phyloP scores from a whole-genome alignment of 2,113 vertebrate species.

The Cyanoderma ruficeps region DNA sequence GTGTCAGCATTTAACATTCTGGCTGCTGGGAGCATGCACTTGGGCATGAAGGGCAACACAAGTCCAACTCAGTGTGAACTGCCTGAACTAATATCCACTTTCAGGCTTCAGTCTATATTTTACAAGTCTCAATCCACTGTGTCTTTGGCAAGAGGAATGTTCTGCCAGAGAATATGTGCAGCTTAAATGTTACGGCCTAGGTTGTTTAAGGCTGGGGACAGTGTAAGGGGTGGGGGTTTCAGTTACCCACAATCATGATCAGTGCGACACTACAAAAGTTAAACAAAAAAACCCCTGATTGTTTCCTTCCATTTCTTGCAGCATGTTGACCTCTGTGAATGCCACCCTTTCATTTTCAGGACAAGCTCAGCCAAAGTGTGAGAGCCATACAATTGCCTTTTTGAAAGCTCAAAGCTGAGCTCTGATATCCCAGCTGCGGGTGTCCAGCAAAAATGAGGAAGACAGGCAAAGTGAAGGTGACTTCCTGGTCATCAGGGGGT shows the following conservation, averaged over 20 bases:
- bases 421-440: not conserved
- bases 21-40: not conserved
- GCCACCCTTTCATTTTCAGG: not conserved
- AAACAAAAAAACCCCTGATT: rapidly evolving
- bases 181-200: not conserved
- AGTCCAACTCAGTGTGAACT: not conserved
- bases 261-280: not conserved
- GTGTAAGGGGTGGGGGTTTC: not conserved
- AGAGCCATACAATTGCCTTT: not conserved
- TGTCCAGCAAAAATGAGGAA: not conserved
- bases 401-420: not conserved
- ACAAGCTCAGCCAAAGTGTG: not conserved
- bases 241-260: not conserved
- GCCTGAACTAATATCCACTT: not conserved
- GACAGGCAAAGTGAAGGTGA: not conserved
- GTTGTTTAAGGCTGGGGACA: not conserved
- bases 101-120: not conserved
- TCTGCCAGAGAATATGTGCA: not conserved
- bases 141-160: not conserved
- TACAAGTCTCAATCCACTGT: not conserved
- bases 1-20: not conserved
- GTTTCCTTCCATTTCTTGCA: not conserved
- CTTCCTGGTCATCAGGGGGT: not conserved
- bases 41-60: not conserved
- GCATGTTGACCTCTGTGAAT: not conserved